Evolutionary conservation across 2,797 vertebrate species (phyloP), one percentile per base, ranked within the genome.

Genomic region (Helarctos malayanus): DNA sequence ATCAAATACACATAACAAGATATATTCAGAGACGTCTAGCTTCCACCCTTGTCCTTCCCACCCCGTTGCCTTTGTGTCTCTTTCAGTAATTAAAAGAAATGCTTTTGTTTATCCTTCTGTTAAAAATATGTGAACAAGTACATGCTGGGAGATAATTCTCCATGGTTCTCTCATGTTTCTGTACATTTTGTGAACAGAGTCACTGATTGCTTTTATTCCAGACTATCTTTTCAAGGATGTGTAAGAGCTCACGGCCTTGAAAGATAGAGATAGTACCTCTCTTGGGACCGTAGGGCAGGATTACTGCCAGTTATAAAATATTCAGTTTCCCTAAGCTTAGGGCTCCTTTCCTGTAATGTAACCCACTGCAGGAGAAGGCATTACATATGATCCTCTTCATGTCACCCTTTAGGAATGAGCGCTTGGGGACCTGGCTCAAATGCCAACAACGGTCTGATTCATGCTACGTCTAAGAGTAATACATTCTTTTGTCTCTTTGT

Each of bases 21-120:
- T 73, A 47, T 88, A 96, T 78, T 89, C 61, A 88, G 68, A 96
- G 59, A 95, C 85, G 23, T 89, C 49, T 91, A 89, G 15, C 27
- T 95, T 83, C 61, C 7, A 73, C 41, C 38, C 21, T 47, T 49
- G 63, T 21, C 25, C 57, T n/a, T 54, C 57, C n/a, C 29, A 68
- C 16, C 13, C 9, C 80, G 27, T 83, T 78, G 14, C n/a, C n/a
- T 85, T 47, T 88, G 3, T 95, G 41, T 87, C 57, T 54, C 87
- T 76, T 75, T 68, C 57, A 63, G 32, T 65, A 95, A 91, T 73
- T 52, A 4, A 5, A 68, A 35, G 35, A 68, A 27, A 68, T 83
- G 15, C 49, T 92, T 94, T 94, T 95, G 35, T 68, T 79, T 91
- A 81, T 84, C 13, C 35, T 95, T 95, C 57, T 13, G 25, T 80